These are phyloP conservation scores for Oryctolagus cuniculus DNA, from an alignment of 2,113 vertebrate species.

Conservation along the genomic window mOryCun1.1 NC_091441.1:30344501-30345000, in stretches of 20 bases:
- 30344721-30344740: not conserved
- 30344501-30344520: too few relatives aligned
- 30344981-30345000: not conserved
- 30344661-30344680: not conserved
- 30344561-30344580: too few relatives aligned
- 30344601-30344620: not conserved
- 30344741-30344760: not conserved
- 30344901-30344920: not conserved
- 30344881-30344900: too few relatives aligned
- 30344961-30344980: not conserved
- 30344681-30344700: not conserved
- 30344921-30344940: not conserved
- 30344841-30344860: not conserved
- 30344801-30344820: not conserved
- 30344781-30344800: too few relatives aligned
- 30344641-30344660: not conserved
- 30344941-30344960: too few relatives aligned
- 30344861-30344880: too few relatives aligned
- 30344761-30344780: not conserved
- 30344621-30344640: not conserved
- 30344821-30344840: not conserved
- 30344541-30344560: too few relatives aligned
- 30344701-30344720: not conserved
- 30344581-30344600: not conserved
- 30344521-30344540: too few relatives aligned